These are phyloP conservation scores for Calephelis nemesis DNA, from an alignment of 1,140 invertebrate species.

Conservation along the genomic window DNA sequence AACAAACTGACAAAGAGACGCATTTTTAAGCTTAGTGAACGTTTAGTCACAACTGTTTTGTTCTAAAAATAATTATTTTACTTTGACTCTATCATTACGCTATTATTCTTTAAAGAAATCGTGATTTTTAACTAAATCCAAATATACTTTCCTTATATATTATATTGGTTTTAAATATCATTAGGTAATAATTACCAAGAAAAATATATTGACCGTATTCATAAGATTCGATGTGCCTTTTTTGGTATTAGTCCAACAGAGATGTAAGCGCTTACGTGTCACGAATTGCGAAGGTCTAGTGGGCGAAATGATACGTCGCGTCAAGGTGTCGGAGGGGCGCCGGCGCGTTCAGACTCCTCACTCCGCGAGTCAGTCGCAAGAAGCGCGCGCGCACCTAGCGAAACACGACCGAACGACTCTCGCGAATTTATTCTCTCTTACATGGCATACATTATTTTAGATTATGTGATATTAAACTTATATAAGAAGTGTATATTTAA, in stretches of 20 bases:
- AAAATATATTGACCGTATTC: constrained; percentile 28
- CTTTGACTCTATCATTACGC: neutral
- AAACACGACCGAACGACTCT: constrained; percentile 73
- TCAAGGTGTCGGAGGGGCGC: constrained; percentile 56
- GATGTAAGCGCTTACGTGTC: constrained; percentile 75
- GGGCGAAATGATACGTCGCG: constrained; percentile 50
- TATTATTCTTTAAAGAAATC: neutral
- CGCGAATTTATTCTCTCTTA: constrained; percentile 67
- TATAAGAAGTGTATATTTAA: constrained; percentile 61
- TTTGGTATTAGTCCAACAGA: constrained; percentile 66
- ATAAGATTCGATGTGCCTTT: constrained; percentile 64
- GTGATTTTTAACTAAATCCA: neutral
- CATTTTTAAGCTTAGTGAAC: too few relatives aligned
- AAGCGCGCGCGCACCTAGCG: constrained; percentile 63
- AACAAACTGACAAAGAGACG: too few relatives aligned
- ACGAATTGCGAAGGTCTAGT: constrained; percentile 68
- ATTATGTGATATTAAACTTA: constrained; percentile 59
- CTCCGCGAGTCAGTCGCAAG: constrained; percentile 65
- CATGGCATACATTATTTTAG: constrained; percentile 59
- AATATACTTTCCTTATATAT: neutral
- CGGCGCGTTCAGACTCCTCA: constrained; percentile 46
- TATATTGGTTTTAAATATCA: neutral
- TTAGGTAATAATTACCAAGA: constrained; percentile 29
- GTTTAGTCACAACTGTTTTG: too few relatives aligned
- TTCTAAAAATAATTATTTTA: neutral